Percentiles rank a stretch among this genome's conserved stretches.
Conservation (phyloP, 2,888 invertebrate species). For the Pseudococcus viburni region DNA sequence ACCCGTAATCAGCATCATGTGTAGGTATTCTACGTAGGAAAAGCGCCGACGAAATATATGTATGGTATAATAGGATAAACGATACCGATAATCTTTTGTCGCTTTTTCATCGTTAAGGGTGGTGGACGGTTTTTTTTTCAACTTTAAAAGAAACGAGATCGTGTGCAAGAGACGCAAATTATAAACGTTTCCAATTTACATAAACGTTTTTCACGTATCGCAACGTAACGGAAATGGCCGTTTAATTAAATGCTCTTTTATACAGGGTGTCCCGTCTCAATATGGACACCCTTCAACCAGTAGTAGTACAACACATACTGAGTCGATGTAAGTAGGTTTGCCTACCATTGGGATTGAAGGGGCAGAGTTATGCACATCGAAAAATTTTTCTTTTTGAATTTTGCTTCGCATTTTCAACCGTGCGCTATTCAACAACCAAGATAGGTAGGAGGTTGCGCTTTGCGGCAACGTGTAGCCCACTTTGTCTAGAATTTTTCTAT, state of each 20-base stretch:
- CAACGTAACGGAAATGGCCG: neutral
- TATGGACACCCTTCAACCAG: too few species aligned
- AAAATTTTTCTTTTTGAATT: too few species aligned
- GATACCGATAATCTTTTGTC: conserved; percentile 31
- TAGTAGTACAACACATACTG: too few species aligned
- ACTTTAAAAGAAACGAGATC: neutral
- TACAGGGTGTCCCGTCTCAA: too few species aligned
- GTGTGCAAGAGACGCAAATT: conserved; percentile 22
- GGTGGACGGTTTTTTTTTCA: neutral
- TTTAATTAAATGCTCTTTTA: conserved; percentile 11
- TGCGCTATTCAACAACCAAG: too few species aligned
- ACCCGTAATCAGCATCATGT: neutral
- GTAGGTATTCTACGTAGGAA: neutral
- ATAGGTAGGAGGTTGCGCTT: too few species aligned
- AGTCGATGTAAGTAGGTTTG: too few species aligned
- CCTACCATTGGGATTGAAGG: too few species aligned
- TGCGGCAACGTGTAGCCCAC: too few species aligned
- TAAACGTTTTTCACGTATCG: conserved; percentile 14
- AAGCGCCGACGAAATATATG: neutral
- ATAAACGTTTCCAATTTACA: conserved; percentile 27
- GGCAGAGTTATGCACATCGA: too few species aligned
- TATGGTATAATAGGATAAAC: neutral
- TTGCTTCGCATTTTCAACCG: too few species aligned
- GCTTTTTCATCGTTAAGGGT: conserved; percentile 23
- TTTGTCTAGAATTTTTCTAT: too few species aligned